Base-by-base conservation (phyloP, 2,797 vertebrate species). In the Anniella stebbinsi region DNA sequence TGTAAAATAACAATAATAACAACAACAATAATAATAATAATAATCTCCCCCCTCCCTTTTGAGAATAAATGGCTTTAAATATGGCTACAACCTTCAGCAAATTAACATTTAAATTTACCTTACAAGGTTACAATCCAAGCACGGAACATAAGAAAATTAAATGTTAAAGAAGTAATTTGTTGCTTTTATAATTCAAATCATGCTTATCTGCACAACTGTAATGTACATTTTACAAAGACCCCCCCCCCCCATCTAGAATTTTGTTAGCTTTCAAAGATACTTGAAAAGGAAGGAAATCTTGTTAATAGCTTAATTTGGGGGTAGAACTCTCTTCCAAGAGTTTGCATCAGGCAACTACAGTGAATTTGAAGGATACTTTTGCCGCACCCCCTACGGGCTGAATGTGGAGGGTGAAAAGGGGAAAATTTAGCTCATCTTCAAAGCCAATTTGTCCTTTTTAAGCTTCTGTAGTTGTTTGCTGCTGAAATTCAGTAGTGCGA, bases 61-160 rank as follows among this genome's bases (percentile, higher is more conserved):
- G 63, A 69, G 83, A 30, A 90, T 72, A 41, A 54, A 70, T 80
- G 30, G 33, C 51, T 89, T 72, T 60, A 86, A n/a, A 48, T 38
- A 63, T n/a, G 18, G 18, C 28, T 41, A 77, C 70, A 41, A 80
- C 11, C 4, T 45, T 57, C 30, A 54, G 72, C 17, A 67, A 54
- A 54, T 57, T 41, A 57, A 63, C 54, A 88, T 60, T 81, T 72
- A 80, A 81, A 66, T 0, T 63, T 89, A 28, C 81, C 70, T 63
- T 73, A 2, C 54, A 73, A 60, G 12, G 11, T 38, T 72, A n/a
- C 23, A 75, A 82, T 54, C 77, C n/a, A 33, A 78, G 11, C 4
- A 0, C 25, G 7, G n/a, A 75, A 30, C 85, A 88, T 11, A 15
- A 25, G 48, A 92, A 91, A 91, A 66, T 51, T 66, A 82, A 84